Percentiles rank a stretch among this genome's conserved stretches.
These are phyloP conservation scores for Yponomeuta malinellus DNA, from an alignment of 2,888 invertebrate genomes.

Conservation along the genomic window DNA sequence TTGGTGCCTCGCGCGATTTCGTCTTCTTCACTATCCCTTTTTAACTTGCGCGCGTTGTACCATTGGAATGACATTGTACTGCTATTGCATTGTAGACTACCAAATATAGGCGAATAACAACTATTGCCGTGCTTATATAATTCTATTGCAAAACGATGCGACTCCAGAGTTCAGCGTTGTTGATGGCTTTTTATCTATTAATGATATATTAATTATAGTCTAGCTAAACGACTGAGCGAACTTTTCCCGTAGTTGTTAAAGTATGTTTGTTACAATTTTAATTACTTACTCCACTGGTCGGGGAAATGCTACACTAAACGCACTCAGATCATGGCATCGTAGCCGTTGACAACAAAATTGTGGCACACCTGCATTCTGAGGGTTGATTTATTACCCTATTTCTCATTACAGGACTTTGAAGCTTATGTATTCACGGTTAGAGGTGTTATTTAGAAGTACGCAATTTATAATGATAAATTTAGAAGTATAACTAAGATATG, in stretches of 20 bases:
- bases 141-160: too few relatives aligned
- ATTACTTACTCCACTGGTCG: conserved; percentile 39
- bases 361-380: conserved; percentile 2
- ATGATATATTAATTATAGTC: too few relatives aligned
- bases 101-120: too few relatives aligned
- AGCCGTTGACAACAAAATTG: conserved; percentile 13
- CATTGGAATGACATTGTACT: too few relatives aligned
- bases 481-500: too few relatives aligned
- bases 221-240: background rate
- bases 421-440: background rate
- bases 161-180: too few relatives aligned
- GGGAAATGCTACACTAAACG: conserved; percentile 37
- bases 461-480: background rate
- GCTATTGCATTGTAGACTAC: too few relatives aligned
- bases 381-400: conserved; percentile 5
- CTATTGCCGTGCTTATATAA: too few relatives aligned
- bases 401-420: background rate
- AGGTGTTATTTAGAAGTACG: background rate
- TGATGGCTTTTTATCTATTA: too few relatives aligned
- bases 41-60: too few relatives aligned
- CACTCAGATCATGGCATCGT: conserved; percentile 10
- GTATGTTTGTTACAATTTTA: conserved; percentile 35
- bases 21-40: too few relatives aligned
- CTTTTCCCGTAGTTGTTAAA: background rate
- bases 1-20: too few relatives aligned